Percentiles rank a stretch among this genome's conserved stretches.
These are phyloP conservation scores for Pollimyrus isidori DNA, from an alignment of 2,113 vertebrate species.

Conservation along the genomic window DNA sequence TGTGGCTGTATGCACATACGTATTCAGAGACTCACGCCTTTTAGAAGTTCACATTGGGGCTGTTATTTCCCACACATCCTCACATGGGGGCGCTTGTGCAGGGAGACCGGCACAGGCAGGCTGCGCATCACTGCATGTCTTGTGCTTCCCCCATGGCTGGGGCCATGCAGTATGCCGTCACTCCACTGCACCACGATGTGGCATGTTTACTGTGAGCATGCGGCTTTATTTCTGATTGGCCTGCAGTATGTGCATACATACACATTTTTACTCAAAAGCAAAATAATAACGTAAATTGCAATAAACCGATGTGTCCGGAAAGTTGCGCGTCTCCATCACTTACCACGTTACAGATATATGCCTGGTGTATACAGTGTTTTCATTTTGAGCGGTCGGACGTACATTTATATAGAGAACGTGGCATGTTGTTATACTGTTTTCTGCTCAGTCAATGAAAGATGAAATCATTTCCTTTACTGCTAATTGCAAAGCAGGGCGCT, in stretches of 20 bases:
- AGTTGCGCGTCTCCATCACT: conserved; percentile 7
- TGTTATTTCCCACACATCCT: conserved; percentile 20
- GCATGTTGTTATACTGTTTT: background rate
- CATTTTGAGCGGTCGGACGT: background rate
- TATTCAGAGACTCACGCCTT: background rate
- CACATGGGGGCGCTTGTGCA: conserved; percentile 46
- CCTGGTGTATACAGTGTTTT: background rate
- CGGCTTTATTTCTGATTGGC: background rate
- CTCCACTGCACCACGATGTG: conserved; percentile 31
- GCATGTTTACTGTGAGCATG: conserved; percentile 26
- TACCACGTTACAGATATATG: conserved; percentile 22
- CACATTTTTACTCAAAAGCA: background rate
- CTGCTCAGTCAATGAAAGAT: background rate
- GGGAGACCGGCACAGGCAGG: conserved; percentile 9
- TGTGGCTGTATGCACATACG: conserved; percentile 6
- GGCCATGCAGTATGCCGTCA: conserved; percentile 29
- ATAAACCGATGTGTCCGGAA: background rate
- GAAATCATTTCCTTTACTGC: background rate
- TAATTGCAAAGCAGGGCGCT: conserved; percentile 1
- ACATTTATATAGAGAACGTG: conserved; percentile 18
- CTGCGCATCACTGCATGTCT: conserved; percentile 37
- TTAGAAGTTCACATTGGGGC: background rate
- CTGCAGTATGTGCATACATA: background rate
- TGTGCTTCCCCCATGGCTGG: conserved; percentile 28
- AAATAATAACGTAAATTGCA: background rate